Percentiles rank a stretch among this genome's conserved stretches.
Conservation (phyloP, 2,888 invertebrate genomes). For the Thymelicus acteon region DNA sequence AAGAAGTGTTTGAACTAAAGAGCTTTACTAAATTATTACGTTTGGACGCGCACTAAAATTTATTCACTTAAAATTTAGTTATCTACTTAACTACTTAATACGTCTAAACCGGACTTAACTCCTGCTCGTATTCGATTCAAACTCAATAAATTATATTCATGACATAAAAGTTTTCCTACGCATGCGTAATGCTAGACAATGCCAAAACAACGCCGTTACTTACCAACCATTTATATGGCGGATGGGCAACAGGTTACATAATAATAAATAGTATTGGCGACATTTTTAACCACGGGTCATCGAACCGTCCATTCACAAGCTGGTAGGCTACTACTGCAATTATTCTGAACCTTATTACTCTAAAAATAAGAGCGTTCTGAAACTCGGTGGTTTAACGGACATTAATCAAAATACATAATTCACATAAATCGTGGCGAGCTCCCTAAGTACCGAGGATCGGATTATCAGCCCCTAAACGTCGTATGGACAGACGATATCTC, state of each 20-base stretch:
- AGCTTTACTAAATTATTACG: no score
- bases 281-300: constrained; percentile 46
- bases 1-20: no score
- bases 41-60: no score
- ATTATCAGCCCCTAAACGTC: constrained; percentile 65
- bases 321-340: neutral
- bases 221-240: constrained; percentile 30
- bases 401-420: constrained; percentile 59
- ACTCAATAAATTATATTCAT: neutral
- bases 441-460: constrained; percentile 63
- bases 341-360: constrained; percentile 6
- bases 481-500: constrained; percentile 53
- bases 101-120: no score
- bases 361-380: neutral
- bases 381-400: constrained; percentile 19
- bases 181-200: constrained; percentile 30
- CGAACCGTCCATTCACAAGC: constrained; percentile 44
- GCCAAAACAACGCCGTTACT: constrained; percentile 34
- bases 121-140: neutral
- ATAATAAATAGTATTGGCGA: constrained; percentile 45
- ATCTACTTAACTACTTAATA: no score
- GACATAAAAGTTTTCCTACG: constrained; percentile 15
- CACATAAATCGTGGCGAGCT: constrained; percentile 64
- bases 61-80: no score
- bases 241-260: constrained; percentile 38